Percentiles rank a stretch among this genome's conserved stretches.
phyloP scores from a whole-genome alignment of 2,113 vertebrate species.

The Elephas maximus region DNA sequence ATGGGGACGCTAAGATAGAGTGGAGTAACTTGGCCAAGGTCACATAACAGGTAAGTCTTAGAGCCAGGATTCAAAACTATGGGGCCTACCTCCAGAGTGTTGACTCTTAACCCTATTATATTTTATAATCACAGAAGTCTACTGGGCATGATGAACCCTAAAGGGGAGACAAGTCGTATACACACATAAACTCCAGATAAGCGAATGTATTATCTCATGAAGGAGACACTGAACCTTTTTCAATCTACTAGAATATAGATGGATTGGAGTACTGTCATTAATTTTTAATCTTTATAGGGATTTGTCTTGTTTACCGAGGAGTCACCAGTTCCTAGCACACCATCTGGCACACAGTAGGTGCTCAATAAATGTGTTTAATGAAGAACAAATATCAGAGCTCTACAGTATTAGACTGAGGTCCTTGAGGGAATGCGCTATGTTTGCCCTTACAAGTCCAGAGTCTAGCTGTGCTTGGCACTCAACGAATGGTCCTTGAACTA shows the following conservation, averaged over 20 bases:
- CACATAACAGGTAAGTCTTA: background rate
- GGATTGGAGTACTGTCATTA: constrained; percentile 30
- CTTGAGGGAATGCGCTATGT: constrained; percentile 30
- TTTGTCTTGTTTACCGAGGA: constrained; percentile 66
- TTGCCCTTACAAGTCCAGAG: constrained; percentile 24
- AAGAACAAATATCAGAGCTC: constrained; percentile 49
- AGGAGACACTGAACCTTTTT: constrained; percentile 36
- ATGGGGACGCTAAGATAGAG: background rate
- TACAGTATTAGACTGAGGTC: constrained; percentile 26
- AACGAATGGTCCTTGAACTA: constrained; percentile 58
- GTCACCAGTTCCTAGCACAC: background rate
- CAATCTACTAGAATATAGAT: background rate
- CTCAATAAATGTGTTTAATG: constrained; percentile 62
- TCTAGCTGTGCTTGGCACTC: background rate
- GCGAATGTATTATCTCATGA: background rate
- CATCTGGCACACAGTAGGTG: constrained; percentile 57
- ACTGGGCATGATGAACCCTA: background rate
- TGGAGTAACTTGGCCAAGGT: background rate
- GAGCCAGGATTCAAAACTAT: background rate
- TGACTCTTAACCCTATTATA: background rate
- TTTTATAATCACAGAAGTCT: constrained; percentile 35
- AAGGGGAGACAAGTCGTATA: background rate
- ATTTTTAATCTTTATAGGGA: constrained; percentile 66
- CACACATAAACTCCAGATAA: background rate
- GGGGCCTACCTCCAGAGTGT: background rate